Base-by-base conservation (phyloP, 2,888 invertebrate genomes). In the Chrysodeixis includens region DNA sequence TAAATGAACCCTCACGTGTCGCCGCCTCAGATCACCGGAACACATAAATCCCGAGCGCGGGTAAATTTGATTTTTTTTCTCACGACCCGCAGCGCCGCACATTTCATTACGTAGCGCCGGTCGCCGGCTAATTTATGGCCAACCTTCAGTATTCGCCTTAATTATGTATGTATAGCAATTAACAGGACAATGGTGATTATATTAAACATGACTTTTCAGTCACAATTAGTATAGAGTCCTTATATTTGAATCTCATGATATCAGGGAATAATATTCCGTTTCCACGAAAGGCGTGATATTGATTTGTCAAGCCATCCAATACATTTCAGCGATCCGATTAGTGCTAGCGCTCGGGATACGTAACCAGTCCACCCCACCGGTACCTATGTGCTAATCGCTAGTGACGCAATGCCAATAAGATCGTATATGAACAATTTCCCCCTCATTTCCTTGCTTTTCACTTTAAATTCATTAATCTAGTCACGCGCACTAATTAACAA, bases 31-130 rank as follows among this genome's bases (percentile, higher is more conserved):
- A 78, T 81, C 81, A 74, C 78, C 72, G 81, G 75, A 62, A 69
- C 35, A 52, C 71, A 79, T 79, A 81, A 79, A 79, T 79, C 82
- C 69, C 58, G 32, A 1, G 55, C 65, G 58, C 66, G 61, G 62
- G 81, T 79, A 81, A 79, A 79, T 79, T 79, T 73, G 79, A n/a
- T 76, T 81, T 79, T 79, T 81, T 79, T 79, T 81, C 81, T 79
- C 71, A 76, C 79, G 76, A 75, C 65, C 60, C n/a, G 40, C 77
- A 69, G 53, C 63, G 60, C 62, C 79, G 76, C 66, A 78, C 79
- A 78, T 79, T 79, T 79, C 79, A 81, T 81, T 81, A 81, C 76
- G 59, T 56, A 57, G 70, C 40, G 52, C 40, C 56, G 59, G 62
- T n/a, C 54, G 44, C 14, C 56, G 30, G 53, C 57, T 79, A 79